These are phyloP conservation scores for Lophius piscatorius DNA, from an alignment of 2,113 vertebrate genomes.

Conservation along the genomic window DNA sequence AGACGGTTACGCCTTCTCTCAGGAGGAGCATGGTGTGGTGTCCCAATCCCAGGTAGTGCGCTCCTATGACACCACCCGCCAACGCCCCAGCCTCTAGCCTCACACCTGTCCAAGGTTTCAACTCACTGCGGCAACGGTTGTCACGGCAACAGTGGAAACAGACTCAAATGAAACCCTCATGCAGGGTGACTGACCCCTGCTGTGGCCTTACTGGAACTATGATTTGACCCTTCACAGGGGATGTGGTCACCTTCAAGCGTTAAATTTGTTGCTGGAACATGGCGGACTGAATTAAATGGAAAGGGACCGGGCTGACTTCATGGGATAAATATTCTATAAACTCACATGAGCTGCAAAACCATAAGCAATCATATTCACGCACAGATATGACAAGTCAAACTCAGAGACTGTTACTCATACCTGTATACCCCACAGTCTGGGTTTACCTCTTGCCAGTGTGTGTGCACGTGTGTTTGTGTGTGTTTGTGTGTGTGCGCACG, in stretches of 20 bases:
- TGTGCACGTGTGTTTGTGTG: slow-evolving; percentile 25
- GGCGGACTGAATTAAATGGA: slow-evolving; percentile 53
- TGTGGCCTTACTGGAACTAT: slow-evolving; percentile 79
- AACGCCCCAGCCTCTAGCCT: slow-evolving; percentile 86
- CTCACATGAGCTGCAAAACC: slow-evolving; percentile 61
- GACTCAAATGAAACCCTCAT: slow-evolving; percentile 56
- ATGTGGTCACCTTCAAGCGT: slow-evolving; percentile 38
- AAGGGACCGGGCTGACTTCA: slow-evolving; percentile 50
- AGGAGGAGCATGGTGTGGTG: slow-evolving; percentile 97
- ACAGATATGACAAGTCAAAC: slow-evolving; percentile 63
- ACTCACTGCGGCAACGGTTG: slow-evolving; percentile 45
- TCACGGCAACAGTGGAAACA: slow-evolving; percentile 58
- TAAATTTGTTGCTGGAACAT: slow-evolving; percentile 30
- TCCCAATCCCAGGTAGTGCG: slow-evolving; percentile 95
- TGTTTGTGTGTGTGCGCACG: slow-evolving; percentile 10
- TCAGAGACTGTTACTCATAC: slow-evolving; percentile 65
- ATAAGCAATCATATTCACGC: slow-evolving; percentile 66
- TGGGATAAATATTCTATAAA: slow-evolving; percentile 33
- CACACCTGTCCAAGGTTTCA: slow-evolving; percentile 36
- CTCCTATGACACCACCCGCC: slow-evolving; percentile 95
- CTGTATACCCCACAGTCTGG: slow-evolving; percentile 59
- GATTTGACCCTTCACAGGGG: slow-evolving; percentile 40
- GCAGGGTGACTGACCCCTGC: slow-evolving; percentile 51
- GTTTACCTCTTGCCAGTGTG: slow-evolving; percentile 63
- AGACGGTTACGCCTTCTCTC: slow-evolving; percentile 98